These are phyloP conservation scores for Episyrphus balteatus DNA, from an alignment of 1,140 invertebrate genomes.

Conservation along the genomic window DNA sequence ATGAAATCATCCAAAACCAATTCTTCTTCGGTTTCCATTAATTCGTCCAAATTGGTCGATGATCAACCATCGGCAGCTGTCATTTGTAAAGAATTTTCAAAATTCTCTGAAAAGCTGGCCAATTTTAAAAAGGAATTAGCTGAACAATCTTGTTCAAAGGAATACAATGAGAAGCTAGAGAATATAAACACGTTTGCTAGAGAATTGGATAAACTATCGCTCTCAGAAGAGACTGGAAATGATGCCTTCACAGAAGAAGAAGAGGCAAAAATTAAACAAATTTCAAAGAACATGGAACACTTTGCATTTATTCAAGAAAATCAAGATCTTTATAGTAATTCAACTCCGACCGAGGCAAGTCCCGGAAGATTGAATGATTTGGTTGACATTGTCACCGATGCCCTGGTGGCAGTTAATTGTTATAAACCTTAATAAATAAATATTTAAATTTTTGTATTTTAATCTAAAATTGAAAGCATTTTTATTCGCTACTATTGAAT, in stretches of 20 bases:
- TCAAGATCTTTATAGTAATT: slow-evolving; percentile 5
- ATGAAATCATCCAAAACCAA: neutral
- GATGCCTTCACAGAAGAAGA: slow-evolving; percentile 17
- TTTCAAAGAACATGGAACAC: slow-evolving; percentile 20
- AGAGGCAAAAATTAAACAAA: slow-evolving; percentile 5
- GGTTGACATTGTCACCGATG: slow-evolving; percentile 20
- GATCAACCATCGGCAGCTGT: slow-evolving; percentile 9
- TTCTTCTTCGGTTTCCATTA: neutral
- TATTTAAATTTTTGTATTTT: neutral
- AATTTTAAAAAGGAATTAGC: slow-evolving; percentile 8
- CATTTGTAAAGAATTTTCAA: slow-evolving; percentile 17
- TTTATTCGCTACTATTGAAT: slow-evolving; percentile 5
- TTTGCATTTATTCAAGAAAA: slow-evolving; percentile 19
- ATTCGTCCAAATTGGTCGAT: slow-evolving; percentile 9
- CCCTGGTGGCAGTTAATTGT: slow-evolving; percentile 17
- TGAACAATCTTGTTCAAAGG: slow-evolving; percentile 1
- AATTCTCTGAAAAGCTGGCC: slow-evolving; percentile 18
- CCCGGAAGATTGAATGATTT: slow-evolving; percentile 14
- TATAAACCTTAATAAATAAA: neutral
- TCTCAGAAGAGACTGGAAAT: slow-evolving; percentile 2
- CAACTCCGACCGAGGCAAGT: neutral
- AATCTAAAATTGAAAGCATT: neutral
- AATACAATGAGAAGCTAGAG: slow-evolving; percentile 10
- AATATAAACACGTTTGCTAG: slow-evolving; percentile 20
- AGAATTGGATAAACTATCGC: slow-evolving; percentile 23